Evolutionary conservation across 2,797 vertebrate genomes (phyloP).

Genomic region (Morelia viridis): DNA sequence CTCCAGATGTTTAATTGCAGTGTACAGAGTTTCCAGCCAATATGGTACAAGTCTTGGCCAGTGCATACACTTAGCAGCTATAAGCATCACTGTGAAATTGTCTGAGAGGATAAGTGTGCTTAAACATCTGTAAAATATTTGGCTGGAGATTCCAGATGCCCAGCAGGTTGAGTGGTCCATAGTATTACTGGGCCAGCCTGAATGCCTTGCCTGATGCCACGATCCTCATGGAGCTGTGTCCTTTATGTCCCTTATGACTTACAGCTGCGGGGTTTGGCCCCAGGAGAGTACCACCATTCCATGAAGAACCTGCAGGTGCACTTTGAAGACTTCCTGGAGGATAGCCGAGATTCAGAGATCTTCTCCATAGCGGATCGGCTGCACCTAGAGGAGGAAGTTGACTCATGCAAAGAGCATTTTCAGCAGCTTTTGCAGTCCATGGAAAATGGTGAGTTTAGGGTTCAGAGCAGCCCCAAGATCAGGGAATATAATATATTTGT

Average conservation of each 20-base stretch:
- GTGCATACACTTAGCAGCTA: not conserved
- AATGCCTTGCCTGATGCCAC: not conserved
- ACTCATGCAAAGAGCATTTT: constrained; percentile 83
- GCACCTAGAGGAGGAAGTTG: constrained; percentile 86
- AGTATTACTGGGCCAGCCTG: not conserved
- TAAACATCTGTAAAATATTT: not conserved
- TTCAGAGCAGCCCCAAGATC: not conserved
- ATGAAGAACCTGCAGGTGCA: constrained; percentile 86
- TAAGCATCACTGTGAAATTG: not conserved
- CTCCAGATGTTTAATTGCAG: not conserved
- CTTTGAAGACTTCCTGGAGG: constrained; percentile 87
- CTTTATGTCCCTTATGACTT: not conserved
- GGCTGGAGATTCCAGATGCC: not conserved
- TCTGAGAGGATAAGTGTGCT: not conserved
- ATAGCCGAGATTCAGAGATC: constrained; percentile 87
- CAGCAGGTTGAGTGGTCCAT: too few relatives aligned
- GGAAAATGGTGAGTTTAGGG: constrained; percentile 83
- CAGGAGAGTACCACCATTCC: constrained; percentile 84
- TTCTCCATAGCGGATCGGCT: constrained; percentile 83
- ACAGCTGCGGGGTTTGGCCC: constrained; percentile 83
- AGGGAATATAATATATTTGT: not conserved
- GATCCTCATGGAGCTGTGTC: not conserved
- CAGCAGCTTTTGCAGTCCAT: constrained; percentile 86
- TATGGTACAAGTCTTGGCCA: not conserved
- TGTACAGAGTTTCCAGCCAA: not conserved